Evolutionary conservation across 2,797 vertebrate genomes (phyloP).

Genomic region (Triplophysa bombifrons): DNA sequence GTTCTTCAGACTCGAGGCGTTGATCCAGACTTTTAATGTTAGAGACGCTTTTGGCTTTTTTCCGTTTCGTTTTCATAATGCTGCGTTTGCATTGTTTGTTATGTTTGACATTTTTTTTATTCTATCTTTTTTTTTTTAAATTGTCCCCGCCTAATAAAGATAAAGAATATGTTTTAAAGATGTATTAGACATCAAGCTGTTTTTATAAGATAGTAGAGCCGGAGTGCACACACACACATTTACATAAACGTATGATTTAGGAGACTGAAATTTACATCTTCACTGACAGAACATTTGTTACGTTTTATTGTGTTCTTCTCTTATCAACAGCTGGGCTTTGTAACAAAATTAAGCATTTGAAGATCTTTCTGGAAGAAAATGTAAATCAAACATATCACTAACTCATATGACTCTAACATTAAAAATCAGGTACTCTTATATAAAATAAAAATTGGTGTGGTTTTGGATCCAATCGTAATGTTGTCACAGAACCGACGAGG

Average conservation of each 20-base stretch:
- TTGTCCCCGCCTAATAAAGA: conserved; percentile 46
- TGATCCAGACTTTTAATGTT: conserved; percentile 43
- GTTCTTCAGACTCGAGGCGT: conserved; percentile 33
- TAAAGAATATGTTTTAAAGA: conserved; percentile 9
- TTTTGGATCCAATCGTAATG: background rate
- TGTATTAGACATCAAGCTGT: background rate
- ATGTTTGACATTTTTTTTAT: conserved; percentile 46
- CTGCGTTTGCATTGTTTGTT: conserved; percentile 38
- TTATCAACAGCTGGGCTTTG: background rate
- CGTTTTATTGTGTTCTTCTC: background rate
- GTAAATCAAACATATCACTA: too few species aligned
- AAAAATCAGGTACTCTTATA: too few species aligned
- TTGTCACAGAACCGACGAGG: background rate
- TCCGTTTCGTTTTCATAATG: conserved; percentile 40
- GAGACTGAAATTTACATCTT: background rate
- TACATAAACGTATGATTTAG: background rate
- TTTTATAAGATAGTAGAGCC: background rate
- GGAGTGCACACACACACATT: background rate
- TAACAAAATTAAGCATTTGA: background rate
- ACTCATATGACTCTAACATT: too few species aligned
- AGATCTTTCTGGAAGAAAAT: too few species aligned
- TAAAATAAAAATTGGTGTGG: background rate
- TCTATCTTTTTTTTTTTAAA: conserved; percentile 3
- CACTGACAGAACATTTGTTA: background rate
- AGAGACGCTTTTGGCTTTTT: conserved; percentile 51